Percentiles rank a stretch among this genome's conserved stretches.
phyloP scores from a whole-genome alignment of 2,797 vertebrate genomes.

The Ctenosaura bakeri region DNA sequence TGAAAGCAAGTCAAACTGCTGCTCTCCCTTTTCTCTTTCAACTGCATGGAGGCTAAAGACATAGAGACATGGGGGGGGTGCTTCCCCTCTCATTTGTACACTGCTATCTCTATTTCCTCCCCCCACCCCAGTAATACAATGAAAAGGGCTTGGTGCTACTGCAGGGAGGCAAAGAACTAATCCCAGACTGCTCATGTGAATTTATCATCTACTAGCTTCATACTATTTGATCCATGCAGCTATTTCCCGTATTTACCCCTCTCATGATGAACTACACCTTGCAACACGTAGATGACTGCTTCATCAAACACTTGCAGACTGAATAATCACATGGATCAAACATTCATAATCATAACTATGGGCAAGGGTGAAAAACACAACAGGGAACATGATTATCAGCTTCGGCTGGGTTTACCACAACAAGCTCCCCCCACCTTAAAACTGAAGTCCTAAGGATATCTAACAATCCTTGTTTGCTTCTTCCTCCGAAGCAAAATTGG shows the following conservation, averaged over 20 bases:
- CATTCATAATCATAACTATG: not conserved
- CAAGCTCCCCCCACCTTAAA: not conserved
- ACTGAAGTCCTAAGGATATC: not conserved
- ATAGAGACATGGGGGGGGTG: not conserved
- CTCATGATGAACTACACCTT: not conserved
- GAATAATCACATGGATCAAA: not conserved
- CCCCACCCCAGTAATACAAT: not conserved
- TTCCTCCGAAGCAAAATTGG: slow-evolving; percentile 9
- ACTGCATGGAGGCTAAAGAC: not conserved
- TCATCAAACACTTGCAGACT: not conserved
- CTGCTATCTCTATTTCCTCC: not conserved
- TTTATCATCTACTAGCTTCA: not conserved
- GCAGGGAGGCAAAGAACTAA: not conserved
- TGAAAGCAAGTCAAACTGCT: not conserved
- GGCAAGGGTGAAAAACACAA: not conserved
- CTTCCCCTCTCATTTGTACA: not conserved
- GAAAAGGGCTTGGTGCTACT: not conserved
- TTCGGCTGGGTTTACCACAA: not conserved
- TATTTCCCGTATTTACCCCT: not conserved
- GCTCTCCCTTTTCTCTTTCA: not conserved
- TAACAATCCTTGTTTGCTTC: not conserved
- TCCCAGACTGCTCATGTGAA: not conserved
- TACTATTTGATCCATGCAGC: not conserved
- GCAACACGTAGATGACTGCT: not conserved
- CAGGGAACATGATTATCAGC: not conserved